Evolutionary conservation across 2,113 vertebrate species (phyloP).

Genomic region (Phoxinus phoxinus): DNA sequence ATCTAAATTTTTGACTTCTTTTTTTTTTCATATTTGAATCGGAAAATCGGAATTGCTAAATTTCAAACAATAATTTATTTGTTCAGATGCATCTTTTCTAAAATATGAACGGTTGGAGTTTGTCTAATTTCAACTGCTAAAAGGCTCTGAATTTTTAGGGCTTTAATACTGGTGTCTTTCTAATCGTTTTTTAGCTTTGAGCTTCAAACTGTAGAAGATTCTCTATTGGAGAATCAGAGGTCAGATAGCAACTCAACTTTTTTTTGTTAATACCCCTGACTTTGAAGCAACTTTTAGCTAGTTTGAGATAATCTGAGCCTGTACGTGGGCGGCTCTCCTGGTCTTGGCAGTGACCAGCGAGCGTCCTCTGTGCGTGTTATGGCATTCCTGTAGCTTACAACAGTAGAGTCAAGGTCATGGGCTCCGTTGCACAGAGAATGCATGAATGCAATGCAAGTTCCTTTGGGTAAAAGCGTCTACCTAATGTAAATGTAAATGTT

Average conservation of each 20-base stretch:
- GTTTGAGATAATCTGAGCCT: background rate
- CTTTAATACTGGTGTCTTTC: background rate
- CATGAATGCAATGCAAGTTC: background rate
- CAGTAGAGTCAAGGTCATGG: background rate
- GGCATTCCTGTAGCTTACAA: conserved; percentile 2
- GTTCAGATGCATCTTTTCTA: background rate
- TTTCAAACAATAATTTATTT: background rate
- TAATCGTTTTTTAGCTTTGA: background rate
- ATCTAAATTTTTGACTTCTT: no score
- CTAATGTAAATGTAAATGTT: conserved; percentile 8
- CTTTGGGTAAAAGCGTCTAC: background rate
- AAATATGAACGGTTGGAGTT: background rate
- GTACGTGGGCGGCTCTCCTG: background rate
- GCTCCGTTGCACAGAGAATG: background rate
- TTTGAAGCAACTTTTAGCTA: background rate
- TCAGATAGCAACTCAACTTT: background rate
- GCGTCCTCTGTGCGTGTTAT: background rate
- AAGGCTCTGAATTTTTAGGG: background rate
- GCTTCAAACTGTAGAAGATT: no score
- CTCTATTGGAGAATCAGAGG: background rate
- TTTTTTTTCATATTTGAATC: no score
- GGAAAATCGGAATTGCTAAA: no score
- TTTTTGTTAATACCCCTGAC: background rate
- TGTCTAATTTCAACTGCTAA: background rate
- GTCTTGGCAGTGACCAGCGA: background rate